These are phyloP conservation scores for Cynoglossus semilaevis DNA, from an alignment of 2,113 vertebrate genomes.

Conservation along the genomic window DNA sequence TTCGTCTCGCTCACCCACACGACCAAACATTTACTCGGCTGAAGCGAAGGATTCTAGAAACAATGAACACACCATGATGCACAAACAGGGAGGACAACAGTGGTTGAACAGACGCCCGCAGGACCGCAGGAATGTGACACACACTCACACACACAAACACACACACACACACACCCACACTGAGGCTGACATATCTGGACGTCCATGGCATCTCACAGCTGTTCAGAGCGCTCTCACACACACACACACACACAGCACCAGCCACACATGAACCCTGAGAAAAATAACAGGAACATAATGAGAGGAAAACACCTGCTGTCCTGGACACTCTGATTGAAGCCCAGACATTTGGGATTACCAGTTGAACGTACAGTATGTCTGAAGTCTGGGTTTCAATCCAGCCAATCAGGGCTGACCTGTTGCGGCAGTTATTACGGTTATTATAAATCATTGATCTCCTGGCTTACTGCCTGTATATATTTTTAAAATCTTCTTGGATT, in stretches of 20 bases:
- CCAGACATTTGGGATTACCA: no score
- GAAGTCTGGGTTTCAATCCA: no score
- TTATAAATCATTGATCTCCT: no score
- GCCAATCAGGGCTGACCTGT: no score
- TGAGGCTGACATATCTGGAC: constrained; percentile 18
- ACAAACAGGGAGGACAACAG: constrained; percentile 27
- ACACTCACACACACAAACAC: constrained; percentile 27
- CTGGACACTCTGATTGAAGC: background rate
- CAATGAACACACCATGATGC: constrained; percentile 21
- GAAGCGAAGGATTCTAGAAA: background rate
- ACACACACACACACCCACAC: constrained; percentile 12
- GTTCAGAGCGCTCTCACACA: constrained; percentile 49
- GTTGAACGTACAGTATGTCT: no score
- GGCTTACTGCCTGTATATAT: no score
- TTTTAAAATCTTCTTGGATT: no score
- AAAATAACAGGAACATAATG: constrained; percentile 3
- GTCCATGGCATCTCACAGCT: constrained; percentile 46
- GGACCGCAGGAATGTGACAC: constrained; percentile 58
- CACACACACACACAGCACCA: constrained; percentile 17
- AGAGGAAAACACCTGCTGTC: constrained; percentile 45
- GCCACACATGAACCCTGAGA: background rate
- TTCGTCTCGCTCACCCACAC: constrained; percentile 34
- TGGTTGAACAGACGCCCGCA: constrained; percentile 22
- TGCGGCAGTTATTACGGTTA: no score
- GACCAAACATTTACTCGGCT: background rate